Evolutionary conservation across 2,113 vertebrate species (phyloP).

Genomic region (Shinisaurus crocodilurus): DNA sequence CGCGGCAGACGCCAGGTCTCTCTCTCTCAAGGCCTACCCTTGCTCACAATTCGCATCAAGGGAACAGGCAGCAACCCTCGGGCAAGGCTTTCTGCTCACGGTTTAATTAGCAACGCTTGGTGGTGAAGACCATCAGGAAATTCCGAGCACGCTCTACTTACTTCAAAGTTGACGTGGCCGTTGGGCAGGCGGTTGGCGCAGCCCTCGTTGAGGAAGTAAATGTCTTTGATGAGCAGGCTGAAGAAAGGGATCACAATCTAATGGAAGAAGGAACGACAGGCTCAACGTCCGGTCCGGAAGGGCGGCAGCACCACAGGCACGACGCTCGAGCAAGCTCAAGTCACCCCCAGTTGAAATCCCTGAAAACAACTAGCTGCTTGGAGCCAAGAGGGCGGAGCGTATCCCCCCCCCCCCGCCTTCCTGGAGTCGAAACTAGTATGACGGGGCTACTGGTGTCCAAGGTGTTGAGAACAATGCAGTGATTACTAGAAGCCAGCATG

Average conservation of each 20-base stretch:
- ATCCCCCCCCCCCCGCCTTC: not conserved
- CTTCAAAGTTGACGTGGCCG: constrained; percentile 94
- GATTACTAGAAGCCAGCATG: too few species aligned
- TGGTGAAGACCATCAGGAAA: accelerated
- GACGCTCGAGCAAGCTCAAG: not conserved
- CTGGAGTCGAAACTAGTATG: not conserved
- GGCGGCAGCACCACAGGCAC: not conserved
- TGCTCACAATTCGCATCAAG: not conserved
- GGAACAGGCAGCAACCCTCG: not conserved
- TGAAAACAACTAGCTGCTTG: too few species aligned
- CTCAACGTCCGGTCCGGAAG: not conserved
- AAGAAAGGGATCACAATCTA: constrained; percentile 98
- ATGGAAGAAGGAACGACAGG: constrained; percentile 39
- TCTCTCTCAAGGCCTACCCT: not conserved
- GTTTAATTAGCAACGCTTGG: not conserved
- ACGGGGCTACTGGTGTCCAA: not conserved
- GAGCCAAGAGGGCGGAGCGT: not conserved
- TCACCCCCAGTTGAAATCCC: not conserved
- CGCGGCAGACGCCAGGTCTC: not conserved
- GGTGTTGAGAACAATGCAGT: too few species aligned
- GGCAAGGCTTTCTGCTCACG: not conserved
- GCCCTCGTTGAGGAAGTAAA: constrained; percentile 96
- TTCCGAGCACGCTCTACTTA: constrained; percentile 60
- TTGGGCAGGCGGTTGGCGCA: constrained; percentile 89
- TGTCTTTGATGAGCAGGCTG: constrained; percentile 95